Base-by-base conservation (phyloP, 2,113 vertebrate species). In the Tragelaphus imberbis region DNA sequence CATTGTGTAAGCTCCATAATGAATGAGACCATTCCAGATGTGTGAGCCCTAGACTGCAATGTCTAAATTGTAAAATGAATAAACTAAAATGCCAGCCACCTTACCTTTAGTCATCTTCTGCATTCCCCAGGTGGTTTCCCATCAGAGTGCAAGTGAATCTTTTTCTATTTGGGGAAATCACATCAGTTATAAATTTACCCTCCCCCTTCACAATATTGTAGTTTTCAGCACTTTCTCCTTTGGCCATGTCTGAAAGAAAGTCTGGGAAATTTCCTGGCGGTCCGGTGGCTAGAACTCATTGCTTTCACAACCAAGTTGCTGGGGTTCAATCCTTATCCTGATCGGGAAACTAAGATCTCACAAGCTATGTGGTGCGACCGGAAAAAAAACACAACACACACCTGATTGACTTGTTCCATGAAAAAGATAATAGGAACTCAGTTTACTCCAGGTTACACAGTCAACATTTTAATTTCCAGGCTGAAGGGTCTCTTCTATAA, bases 381-480 rank as follows among this genome's bases (percentile, higher is more conserved):
- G 16, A 51, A 28, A 79, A 6, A 16, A 19, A 33, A 5, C 13
- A 14, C 6, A 30, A 12, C 4, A 11, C 21, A 28, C 28, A 9
- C 8, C 79, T 55, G 63, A 28, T 6, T 30, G 27, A 59, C 56
- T 85, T 6, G 15, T 85, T 40, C 33, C 1, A 33, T 59, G 33
- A 51, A 59, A 40, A 47, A 51, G 23, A 55, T 23, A 86, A 11
- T 85, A 36, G 23, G 15, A 59, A 19, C 44, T 36, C 44, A 59
- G 33, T 86, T 59, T 58, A 87, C 44, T 87, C 68, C n/a, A 51
- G 56, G 23, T 40, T 61, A 87, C 33, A 51, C 1, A 33, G 25
- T 16, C 16, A 93, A 53, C 68, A n/a, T 84, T 40, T 30, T 93
- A 79, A 87, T 87, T 61, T 92, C 65, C 36, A 85, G 58, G 25